Conservation (phyloP, 2,113 vertebrate species). For the Pseudopodoces humilis region DNA sequence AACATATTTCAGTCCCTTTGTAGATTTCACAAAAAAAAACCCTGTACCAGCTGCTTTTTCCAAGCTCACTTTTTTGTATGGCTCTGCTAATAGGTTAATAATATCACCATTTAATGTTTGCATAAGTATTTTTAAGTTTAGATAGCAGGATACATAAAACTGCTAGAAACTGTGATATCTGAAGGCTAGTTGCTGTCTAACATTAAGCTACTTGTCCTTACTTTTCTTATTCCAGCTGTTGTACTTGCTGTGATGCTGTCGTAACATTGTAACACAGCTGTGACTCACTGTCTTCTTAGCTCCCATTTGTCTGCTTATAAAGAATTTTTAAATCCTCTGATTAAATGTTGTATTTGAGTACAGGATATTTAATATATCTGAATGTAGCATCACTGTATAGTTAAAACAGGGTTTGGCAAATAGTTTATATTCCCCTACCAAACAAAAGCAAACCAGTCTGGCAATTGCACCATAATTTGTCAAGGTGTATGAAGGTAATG, state of each 20-base stretch:
- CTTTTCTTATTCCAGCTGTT: background rate
- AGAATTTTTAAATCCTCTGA: background rate
- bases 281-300: background rate
- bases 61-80: background rate
- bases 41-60: background rate
- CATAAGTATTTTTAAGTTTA: background rate
- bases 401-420: background rate
- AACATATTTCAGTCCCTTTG: background rate
- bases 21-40: background rate
- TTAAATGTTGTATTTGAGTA: background rate
- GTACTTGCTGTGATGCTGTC: background rate
- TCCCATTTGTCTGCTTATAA: background rate
- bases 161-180: background rate
- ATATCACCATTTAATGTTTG: background rate
- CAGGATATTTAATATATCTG: background rate
- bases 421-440: background rate
- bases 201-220: background rate
- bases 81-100: background rate
- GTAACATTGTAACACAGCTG: background rate
- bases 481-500: background rate
- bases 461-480: background rate
- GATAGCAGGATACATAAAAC: background rate
- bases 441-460: background rate
- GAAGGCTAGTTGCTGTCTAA: background rate
- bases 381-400: background rate